Base-by-base conservation (phyloP, 2,113 vertebrate species). In the human region DNA sequence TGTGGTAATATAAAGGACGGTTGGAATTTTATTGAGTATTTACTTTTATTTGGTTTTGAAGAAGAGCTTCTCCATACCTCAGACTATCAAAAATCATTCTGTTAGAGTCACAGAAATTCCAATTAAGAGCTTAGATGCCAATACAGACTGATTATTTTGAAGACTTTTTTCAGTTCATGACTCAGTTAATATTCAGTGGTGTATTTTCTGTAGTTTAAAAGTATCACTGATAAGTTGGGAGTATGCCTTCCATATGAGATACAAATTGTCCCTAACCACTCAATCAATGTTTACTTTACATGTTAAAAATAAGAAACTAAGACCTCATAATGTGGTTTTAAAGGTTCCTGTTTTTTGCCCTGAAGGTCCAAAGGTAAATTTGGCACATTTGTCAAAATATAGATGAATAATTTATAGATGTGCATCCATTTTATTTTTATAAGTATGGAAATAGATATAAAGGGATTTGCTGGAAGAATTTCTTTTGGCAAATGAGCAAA, bases 331-430 rank as follows among this genome's bases (percentile, higher is more conserved):
- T 38, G 48, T 12, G 73, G 25, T 85, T 1, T 27, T 88, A 40
- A 75, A 2, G 38, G 92, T 96, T 87, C 12, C 66, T 23, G 43
- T 73, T 81, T 40, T 43, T 75, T 55, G 6, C 25, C 72, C 80
- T 81, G 59, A 95, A 97, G 94, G 96, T 98, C 96, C 97, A 90
- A 98, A 89, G 13, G 85, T 92, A 43, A 76, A 84, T 97, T 57
- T 95, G 93, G 90, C 85, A 89, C 57, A 89, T 93, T 87, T 97
- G 55, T 96, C 96, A 96, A 93, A 96, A 97, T 90, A 82, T 0
- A 68, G 78, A 79, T 95, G 81, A 97, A 96, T 98, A 96, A 97
- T 86, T 97, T 96, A 97, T 94, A 94, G 59, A 75, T 82, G 57
- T 75, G 93, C 57, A 89, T 30, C 1, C 73, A n/a, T 88, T 94